Evolutionary conservation across 2,113 vertebrate species (phyloP).

Genomic region (Macrotus californicus): DNA sequence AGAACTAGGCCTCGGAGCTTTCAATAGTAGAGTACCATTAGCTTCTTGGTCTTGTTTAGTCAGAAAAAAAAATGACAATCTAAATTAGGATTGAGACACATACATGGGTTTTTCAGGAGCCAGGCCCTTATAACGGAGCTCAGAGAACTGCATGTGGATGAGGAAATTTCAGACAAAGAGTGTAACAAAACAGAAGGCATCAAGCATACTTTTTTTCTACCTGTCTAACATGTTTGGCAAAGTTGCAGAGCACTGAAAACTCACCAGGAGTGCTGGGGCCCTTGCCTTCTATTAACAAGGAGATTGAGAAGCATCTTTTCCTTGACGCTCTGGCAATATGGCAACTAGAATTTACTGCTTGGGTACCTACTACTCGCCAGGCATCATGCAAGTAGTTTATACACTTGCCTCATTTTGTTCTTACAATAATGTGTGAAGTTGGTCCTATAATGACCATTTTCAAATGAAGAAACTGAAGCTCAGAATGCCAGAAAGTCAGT

Average conservation of each 20-base stretch:
- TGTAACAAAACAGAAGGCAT: not conserved
- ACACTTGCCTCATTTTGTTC: not conserved
- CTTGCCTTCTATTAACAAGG: not conserved
- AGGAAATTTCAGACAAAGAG: not conserved
- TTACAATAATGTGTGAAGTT: not conserved
- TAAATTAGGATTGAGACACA: not conserved
- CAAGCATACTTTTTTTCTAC: not conserved
- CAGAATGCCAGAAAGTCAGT: not conserved
- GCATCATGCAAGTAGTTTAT: not conserved
- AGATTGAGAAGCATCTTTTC: not conserved
- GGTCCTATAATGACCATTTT: not conserved
- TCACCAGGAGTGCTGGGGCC: accelerated
- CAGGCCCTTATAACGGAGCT: not conserved
- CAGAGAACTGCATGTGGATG: not conserved
- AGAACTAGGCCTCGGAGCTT: slow-evolving; percentile 8
- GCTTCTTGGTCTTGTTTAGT: not conserved
- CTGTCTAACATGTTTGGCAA: not conserved
- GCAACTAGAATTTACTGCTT: not conserved
- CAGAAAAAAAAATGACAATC: not conserved
- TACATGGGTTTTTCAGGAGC: not conserved
- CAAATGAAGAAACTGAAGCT: not conserved
- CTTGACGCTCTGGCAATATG: not conserved
- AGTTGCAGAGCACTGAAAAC: not conserved
- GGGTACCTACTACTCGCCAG: not conserved
- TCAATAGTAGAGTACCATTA: not conserved